These are phyloP conservation scores for Pangasius djambal DNA, from an alignment of 2,797 vertebrate species.

Conservation along the genomic window DNA sequence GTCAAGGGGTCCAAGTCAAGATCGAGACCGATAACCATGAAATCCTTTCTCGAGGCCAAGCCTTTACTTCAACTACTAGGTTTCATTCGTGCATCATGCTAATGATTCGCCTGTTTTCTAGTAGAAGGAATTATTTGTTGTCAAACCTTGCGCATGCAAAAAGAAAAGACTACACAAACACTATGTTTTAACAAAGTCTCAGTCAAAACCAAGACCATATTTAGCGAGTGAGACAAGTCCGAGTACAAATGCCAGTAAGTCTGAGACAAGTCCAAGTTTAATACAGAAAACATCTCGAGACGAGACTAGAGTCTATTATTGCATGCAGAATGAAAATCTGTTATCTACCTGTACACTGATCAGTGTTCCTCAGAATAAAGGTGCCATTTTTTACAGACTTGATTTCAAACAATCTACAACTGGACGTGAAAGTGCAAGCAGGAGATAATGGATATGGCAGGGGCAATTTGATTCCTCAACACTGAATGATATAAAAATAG, in stretches of 20 bases:
- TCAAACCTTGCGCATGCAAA: neutral
- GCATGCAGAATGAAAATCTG: neutral
- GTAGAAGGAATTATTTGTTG: neutral
- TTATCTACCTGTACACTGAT: neutral
- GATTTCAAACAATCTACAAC: neutral
- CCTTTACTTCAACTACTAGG: neutral
- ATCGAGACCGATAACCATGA: neutral
- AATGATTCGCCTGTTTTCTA: neutral
- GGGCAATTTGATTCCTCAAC: neutral
- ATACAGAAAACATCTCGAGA: neutral
- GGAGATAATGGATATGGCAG: neutral
- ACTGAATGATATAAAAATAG: neutral
- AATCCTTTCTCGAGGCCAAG: neutral
- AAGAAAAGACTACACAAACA: neutral
- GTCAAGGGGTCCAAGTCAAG: neutral
- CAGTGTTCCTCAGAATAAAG: neutral
- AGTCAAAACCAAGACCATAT: neutral
- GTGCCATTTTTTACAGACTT: neutral
- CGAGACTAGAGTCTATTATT: neutral
- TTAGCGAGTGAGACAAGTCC: neutral
- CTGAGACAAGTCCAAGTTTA: neutral
- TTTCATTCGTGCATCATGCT: neutral
- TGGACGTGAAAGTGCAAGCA: neutral
- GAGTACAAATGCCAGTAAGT: neutral
- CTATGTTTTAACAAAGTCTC: neutral